A percentile compares a stretch with the other conserved stretches of the same genome.
These are phyloP conservation scores for Henricia sp. DNA, from an alignment of 53 echinoderm and acorn worm genomes.

Conservation along the genomic window DNA sequence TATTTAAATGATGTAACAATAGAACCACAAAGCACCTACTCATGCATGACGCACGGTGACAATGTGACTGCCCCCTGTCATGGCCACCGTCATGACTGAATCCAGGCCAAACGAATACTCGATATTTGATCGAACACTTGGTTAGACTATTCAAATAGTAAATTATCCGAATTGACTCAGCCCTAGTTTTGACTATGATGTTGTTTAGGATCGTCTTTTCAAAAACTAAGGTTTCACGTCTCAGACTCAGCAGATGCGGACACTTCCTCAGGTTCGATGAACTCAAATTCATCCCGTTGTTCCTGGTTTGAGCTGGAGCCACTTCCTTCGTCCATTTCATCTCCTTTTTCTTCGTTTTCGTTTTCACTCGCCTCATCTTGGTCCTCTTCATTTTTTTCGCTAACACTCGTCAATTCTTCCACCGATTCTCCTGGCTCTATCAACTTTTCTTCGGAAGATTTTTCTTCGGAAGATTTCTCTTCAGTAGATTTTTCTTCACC, in stretches of 20 bases:
- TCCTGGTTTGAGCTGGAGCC: constrained; percentile 60
- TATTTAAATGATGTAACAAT: too few species aligned
- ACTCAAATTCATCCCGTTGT: constrained; percentile 89
- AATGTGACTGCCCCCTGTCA: too few species aligned
- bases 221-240: neutral
- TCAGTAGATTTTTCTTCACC: constrained; percentile 35
- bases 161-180: too few species aligned
- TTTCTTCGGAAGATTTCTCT: constrained; percentile 9
- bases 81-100: too few species aligned
- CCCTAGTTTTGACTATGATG: too few species aligned
- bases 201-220: too few species aligned
- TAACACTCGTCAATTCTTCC: neutral
- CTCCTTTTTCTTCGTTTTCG: constrained; percentile 25
- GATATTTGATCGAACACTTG: too few species aligned
- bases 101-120: too few species aligned
- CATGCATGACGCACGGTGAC: too few species aligned
- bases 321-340: constrained; percentile 35
- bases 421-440: constrained; percentile 14
- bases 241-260: constrained; percentile 51
- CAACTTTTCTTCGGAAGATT: constrained; percentile 10
- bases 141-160: too few species aligned
- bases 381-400: constrained; percentile 30
- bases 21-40: too few species aligned
- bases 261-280: constrained; percentile 78
- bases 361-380: constrained; percentile 20